Evolutionary conservation across 2,797 vertebrate genomes (phyloP).

Genomic region (Carcharodon carcharias): DNA sequence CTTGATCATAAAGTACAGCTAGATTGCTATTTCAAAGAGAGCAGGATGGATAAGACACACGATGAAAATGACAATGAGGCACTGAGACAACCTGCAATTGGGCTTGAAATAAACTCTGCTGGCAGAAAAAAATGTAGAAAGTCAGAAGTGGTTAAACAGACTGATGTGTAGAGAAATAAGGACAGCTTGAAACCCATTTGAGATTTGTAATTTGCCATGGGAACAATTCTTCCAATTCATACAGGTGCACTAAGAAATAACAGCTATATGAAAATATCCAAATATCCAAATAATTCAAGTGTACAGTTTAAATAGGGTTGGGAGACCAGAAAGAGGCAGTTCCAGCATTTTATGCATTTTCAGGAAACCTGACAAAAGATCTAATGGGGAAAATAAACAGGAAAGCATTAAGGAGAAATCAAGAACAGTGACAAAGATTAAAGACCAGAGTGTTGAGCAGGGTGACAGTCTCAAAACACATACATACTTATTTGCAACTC

Average conservation of each 20-base stretch:
- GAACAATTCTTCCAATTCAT: background rate
- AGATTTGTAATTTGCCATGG: background rate
- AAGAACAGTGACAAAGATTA: background rate
- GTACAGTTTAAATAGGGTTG: background rate
- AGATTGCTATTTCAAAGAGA: background rate
- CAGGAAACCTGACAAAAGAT: background rate
- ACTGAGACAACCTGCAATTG: background rate
- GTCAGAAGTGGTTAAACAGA: background rate
- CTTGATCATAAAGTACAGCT: background rate
- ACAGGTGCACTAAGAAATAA: background rate
- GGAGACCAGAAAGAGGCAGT: background rate
- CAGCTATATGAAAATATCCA: background rate
- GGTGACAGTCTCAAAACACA: background rate
- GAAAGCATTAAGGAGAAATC: background rate
- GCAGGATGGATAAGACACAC: background rate
- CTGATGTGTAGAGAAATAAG: background rate
- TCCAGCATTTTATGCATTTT: background rate
- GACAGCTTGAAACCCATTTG: conserved; percentile 10
- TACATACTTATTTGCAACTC: background rate
- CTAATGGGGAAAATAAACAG: background rate
- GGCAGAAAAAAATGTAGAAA: background rate
- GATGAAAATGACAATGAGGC: background rate
- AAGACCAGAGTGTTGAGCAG: background rate
- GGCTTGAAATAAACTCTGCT: background rate
- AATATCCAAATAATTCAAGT: background rate